A percentile compares a stretch with the other conserved stretches of the same genome.
These are phyloP conservation scores for Paramormyrops hopkinsi DNA, from an alignment of 2,797 vertebrate genomes.

Conservation along the genomic window DNA sequence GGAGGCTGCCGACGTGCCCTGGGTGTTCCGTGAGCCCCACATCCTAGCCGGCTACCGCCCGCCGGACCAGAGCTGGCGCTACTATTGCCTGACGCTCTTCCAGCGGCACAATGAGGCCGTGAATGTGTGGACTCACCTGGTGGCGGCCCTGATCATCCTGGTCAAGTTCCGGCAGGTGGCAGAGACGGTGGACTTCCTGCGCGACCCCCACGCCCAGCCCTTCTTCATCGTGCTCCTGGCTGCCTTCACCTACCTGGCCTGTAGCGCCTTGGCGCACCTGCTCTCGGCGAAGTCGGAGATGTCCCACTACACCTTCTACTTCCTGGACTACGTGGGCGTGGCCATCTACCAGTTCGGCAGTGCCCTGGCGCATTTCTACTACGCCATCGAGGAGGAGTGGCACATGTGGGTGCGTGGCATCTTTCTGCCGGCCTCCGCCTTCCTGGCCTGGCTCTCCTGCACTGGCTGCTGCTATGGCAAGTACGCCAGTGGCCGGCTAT, in stretches of 20 bases:
- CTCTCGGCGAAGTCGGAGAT: constrained; percentile 90
- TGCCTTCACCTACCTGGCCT: constrained; percentile 80
- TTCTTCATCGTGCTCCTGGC: constrained; percentile 79
- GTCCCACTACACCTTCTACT: constrained; percentile 91
- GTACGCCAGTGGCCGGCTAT: constrained; percentile 62
- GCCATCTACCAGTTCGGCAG: constrained; percentile 89
- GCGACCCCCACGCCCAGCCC: constrained; percentile 78
- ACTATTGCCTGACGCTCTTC: constrained; percentile 87
- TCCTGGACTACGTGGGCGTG: constrained; percentile 90
- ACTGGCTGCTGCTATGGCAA: constrained; percentile 89
- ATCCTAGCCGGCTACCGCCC: constrained; percentile 82
- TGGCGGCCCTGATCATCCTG: constrained; percentile 73
- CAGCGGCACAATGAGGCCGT: constrained; percentile 87
- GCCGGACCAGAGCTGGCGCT: constrained; percentile 76
- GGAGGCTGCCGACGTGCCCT: constrained; percentile 74
- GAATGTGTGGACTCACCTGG: constrained; percentile 89
- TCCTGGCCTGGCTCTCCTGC: constrained; percentile 87
- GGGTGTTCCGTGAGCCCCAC: constrained; percentile 83
- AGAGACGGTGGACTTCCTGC: constrained; percentile 74
- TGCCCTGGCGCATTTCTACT: constrained; percentile 84
- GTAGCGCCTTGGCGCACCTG: constrained; percentile 85
- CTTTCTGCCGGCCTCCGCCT: constrained; percentile 73
- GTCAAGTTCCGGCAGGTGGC: constrained; percentile 74
- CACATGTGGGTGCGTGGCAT: constrained; percentile 63
- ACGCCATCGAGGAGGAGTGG: constrained; percentile 78